Evolutionary conservation across 2,113 vertebrate species (phyloP).

Genomic region (Triplophysa tibetana): DNA sequence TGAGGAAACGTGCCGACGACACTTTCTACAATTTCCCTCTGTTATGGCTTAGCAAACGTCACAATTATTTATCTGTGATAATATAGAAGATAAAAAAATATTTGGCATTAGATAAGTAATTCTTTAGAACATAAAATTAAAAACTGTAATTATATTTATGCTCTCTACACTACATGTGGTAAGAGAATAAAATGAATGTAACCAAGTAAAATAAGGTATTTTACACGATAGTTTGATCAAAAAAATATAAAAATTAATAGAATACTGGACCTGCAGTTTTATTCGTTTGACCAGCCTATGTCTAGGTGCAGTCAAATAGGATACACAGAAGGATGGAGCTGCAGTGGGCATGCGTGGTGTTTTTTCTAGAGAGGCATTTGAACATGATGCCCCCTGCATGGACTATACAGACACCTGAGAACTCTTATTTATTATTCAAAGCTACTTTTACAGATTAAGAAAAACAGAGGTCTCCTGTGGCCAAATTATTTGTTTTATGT

Average conservation of each 20-base stretch:
- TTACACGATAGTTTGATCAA: not conserved
- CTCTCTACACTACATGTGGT: not conserved
- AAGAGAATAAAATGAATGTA: not conserved
- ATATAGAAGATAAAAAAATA: not conserved
- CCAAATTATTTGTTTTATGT: constrained; percentile 8
- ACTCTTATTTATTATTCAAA: constrained; percentile 70
- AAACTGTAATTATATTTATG: not conserved
- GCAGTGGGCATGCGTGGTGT: constrained; percentile 36
- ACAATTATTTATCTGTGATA: not conserved
- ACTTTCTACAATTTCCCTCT: not conserved
- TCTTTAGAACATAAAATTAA: not conserved
- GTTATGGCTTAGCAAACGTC: not conserved
- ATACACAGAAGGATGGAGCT: not conserved
- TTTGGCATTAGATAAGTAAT: not conserved
- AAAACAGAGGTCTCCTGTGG: constrained; percentile 1
- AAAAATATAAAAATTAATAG: not conserved
- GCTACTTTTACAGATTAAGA: constrained; percentile 38
- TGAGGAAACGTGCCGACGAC: not conserved
- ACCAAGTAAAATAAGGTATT: not conserved
- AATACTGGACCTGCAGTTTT: not conserved
- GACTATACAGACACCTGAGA: constrained; percentile 64
- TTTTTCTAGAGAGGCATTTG: constrained; percentile 26
- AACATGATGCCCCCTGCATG: constrained; percentile 33
- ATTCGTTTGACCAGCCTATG: constrained; percentile 1
- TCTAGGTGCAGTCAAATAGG: not conserved